Conservation (phyloP, 2,113 vertebrate species). For the Saguinus imperator region DNA sequence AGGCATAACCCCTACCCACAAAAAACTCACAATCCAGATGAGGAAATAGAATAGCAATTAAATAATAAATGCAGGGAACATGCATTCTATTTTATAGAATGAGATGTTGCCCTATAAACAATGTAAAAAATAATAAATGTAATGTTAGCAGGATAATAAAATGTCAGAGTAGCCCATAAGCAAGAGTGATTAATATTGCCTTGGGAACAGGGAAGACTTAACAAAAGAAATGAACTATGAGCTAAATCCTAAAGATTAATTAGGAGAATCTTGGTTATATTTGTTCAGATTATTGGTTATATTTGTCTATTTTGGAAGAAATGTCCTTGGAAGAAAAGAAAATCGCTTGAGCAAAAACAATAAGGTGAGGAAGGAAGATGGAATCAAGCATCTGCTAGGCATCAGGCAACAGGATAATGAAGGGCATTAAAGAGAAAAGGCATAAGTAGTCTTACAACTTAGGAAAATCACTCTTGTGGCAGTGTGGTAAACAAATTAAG, state of each 20-base stretch:
- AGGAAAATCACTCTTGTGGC: neutral
- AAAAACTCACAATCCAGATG: neutral
- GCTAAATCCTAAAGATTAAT: conserved; percentile 25
- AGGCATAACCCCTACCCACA: neutral
- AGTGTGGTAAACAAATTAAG: neutral
- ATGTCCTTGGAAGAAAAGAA: conserved; percentile 1
- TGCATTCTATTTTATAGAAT: neutral
- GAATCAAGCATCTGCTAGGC: neutral
- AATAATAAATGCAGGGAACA: neutral
- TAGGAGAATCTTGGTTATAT: neutral
- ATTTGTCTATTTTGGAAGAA: neutral
- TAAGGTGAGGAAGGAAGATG: neutral
- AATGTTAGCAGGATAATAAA: neutral
- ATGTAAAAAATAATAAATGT: neutral
- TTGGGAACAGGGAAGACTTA: neutral
- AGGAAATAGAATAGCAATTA: neutral
- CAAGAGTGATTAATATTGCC: conserved; percentile 23
- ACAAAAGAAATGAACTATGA: conserved; percentile 24
- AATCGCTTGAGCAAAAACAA: conserved; percentile 4
- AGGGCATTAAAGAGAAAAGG: neutral
- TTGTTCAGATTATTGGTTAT: neutral
- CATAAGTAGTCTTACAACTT: neutral
- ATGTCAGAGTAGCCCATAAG: neutral
- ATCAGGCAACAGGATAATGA: neutral
- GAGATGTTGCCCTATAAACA: too few species aligned